A percentile compares a stretch with the other conserved stretches of the same genome.
phyloP scores from a whole-genome alignment of 2,888 invertebrate species.

The Harpagoxenus sublaevis region DNA sequence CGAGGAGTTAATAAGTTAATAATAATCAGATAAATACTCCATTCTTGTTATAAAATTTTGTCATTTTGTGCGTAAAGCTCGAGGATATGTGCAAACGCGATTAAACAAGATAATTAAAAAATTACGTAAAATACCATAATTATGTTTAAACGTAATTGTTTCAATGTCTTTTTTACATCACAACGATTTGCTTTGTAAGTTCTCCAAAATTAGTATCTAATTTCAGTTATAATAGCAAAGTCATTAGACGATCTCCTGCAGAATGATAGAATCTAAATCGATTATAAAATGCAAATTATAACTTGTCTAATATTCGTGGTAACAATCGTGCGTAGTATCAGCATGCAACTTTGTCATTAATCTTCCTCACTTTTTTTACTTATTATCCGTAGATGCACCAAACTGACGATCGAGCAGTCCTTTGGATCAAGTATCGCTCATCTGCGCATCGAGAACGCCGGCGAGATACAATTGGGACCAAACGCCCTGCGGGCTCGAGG shows the following conservation, averaged over 20 bases:
- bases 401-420: constrained; percentile 89
- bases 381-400: constrained; percentile 88
- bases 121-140: not conserved
- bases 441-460: constrained; percentile 89
- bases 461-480: constrained; percentile 82
- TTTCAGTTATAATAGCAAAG: constrained; percentile 2
- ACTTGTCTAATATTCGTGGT: not conserved
- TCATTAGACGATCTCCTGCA: not conserved
- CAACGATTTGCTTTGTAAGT: not conserved
- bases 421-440: constrained; percentile 90
- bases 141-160: not conserved
- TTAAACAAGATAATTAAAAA: constrained; percentile 2
- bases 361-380: not conserved
- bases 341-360: not conserved
- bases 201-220: not conserved
- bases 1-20: constrained; percentile 2
- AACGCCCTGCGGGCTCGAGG: constrained; percentile 87
- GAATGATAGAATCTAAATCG: not conserved
- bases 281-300: not conserved
- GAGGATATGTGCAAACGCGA: not conserved
- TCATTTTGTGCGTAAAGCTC: not conserved
- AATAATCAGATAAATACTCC: not conserved
- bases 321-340: not conserved
- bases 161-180: not conserved
- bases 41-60: not conserved